phyloP scores from a whole-genome alignment of 2,113 vertebrate species.

The Ceratotherium simum region DNA sequence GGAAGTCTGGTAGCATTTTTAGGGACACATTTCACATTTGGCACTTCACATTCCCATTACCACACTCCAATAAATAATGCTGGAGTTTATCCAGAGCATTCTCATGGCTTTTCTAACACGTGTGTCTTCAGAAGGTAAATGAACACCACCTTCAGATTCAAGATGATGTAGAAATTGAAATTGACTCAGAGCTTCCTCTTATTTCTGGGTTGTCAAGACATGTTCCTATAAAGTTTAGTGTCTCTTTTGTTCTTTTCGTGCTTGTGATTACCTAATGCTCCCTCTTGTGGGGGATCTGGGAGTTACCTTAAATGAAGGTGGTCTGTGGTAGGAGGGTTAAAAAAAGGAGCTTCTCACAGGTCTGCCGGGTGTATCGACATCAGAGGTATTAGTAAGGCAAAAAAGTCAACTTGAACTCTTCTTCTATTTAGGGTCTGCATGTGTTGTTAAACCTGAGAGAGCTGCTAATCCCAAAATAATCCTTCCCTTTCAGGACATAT shows the following conservation, averaged over 20 bases:
- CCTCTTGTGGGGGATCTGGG: not conserved
- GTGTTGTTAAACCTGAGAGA: not conserved
- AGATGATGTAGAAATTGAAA: not conserved
- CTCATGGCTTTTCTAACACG: not conserved
- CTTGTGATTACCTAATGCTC: not conserved
- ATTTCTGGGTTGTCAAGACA: not conserved
- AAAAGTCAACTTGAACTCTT: not conserved
- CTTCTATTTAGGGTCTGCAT: not conserved
- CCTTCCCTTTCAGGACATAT: not conserved
- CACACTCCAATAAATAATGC: not conserved
- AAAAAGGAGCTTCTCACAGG: not conserved
- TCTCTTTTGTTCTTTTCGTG: not conserved
- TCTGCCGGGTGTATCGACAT: not conserved
- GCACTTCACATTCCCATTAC: not conserved
- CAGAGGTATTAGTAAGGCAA: not conserved
- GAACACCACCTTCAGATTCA: not conserved
- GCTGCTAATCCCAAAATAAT: not conserved
- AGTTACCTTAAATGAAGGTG: not conserved
- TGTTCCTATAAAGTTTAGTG: not conserved
- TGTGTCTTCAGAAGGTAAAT: not conserved
- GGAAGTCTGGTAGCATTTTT: not conserved
- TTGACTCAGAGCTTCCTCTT: not conserved
- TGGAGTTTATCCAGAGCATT: not conserved
- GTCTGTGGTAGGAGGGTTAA: not conserved
- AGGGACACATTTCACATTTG: not conserved